phyloP scores from a whole-genome alignment of 2,888 invertebrate genomes.

The Lepeophtheirus nordmannii region DNA sequence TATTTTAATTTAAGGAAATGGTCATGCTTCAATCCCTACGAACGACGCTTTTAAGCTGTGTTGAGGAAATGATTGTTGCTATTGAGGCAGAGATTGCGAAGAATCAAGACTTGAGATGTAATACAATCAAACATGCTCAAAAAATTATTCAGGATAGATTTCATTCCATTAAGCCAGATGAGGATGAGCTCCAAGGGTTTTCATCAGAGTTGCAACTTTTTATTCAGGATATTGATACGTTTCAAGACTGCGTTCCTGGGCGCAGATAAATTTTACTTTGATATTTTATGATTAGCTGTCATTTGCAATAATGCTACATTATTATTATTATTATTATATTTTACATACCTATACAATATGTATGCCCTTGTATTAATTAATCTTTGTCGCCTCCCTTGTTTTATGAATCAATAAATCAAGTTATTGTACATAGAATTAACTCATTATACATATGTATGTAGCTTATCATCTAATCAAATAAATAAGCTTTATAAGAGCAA shows the following conservation, averaged over 20 bases:
- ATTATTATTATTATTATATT: no score
- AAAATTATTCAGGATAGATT: not conserved
- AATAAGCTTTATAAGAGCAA: no score
- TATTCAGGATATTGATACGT: not conserved
- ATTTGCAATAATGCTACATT: no score
- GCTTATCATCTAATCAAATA: no score
- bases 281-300: no score
- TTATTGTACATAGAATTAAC: no score
- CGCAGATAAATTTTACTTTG: no score
- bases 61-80: not conserved
- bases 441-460: no score
- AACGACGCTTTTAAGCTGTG: not conserved
- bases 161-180: not conserved
- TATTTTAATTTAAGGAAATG: not conserved
- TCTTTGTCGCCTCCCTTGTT: no score
- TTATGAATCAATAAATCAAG: no score
- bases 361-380: no score
- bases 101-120: not conserved
- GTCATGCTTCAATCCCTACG: not conserved
- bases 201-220: not conserved
- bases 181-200: not conserved
- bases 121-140: conserved; percentile 1
- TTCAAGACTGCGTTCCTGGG: not conserved
- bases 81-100: not conserved
- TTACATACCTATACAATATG: no score